Evolutionary conservation across 2,797 vertebrate species (phyloP), one percentile per base, ranked within the genome.

Genomic region (Channallabes apus): DNA sequence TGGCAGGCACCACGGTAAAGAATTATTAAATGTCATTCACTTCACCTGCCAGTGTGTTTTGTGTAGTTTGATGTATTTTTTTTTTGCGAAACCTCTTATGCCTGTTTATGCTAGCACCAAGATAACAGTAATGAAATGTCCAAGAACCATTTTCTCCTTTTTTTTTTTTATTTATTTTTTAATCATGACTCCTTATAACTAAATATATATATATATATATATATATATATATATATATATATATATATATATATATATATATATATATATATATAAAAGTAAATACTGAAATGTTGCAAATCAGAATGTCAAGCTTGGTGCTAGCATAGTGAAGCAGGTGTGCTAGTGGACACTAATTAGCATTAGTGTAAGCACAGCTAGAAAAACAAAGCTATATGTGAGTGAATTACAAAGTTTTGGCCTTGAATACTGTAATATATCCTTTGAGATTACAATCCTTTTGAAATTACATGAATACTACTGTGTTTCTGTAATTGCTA

Each of bases 61-160:
- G 9, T 46, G 11, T 51, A 51, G 12, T 51, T 51, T 51, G 11
- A 51, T 51, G 46, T 46, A 2, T 46, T 46, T 51, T 41, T 41
- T 41, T 51, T 51, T 51, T 12, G 46, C 46, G 46, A 51, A 51
- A 51, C 24, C n/a, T 54, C n/a, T 56, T 3, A 54, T 46, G 69
- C 71, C n/a, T 41, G 20, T 73, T 51, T 51, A 73, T 73, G 72
- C 51, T 75, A 56, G n/a, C 46, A 75, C 72, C 14, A 75, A 75
- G 14, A 18, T 75, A 29, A 56, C 2, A 67, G 12, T 67, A 32
- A 15, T 17, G 27, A 15, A 67, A 67, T 5, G 5, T 67, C 64
- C 27, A 6, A 14, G 12, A 67, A 32, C 14, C 2, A 12, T 51
- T 5, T 67, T 4, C 12, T 29, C 27, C 11, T 29, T 24, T n/a